Conservation (phyloP, 2,113 vertebrate species). For the Chaenocephalus aceratus region DNA sequence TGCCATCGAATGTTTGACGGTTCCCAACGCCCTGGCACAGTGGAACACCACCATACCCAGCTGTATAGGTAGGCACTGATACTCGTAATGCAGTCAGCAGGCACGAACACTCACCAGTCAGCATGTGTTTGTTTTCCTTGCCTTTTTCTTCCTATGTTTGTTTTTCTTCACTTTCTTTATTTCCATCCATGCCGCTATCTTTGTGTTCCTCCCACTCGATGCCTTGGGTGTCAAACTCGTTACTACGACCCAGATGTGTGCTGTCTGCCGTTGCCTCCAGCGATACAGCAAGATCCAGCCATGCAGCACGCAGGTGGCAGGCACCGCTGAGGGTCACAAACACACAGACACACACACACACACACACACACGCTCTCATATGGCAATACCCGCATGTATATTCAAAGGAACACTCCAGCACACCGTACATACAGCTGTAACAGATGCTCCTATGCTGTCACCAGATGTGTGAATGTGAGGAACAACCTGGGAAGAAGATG, state of each 20-base stretch:
- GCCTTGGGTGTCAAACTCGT: conserved; percentile 37
- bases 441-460: conserved; percentile 66
- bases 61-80: conserved; percentile 87
- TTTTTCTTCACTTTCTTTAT: background rate
- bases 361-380: conserved; percentile 18
- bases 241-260: conserved; percentile 66
- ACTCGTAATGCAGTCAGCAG: background rate
- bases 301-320: conserved; percentile 61
- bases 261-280: conserved; percentile 63
- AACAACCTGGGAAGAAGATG: conserved; percentile 27
- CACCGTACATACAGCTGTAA: conserved; percentile 38
- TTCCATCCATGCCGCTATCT: background rate
- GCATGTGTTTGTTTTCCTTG: background rate
- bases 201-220: conserved; percentile 18
- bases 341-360: conserved; percentile 36
- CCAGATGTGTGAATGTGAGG: conserved; percentile 72
- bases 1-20: conserved; percentile 92
- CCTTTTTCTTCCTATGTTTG: background rate
- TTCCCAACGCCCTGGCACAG: conserved; percentile 94
- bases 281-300: conserved; percentile 49
- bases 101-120: background rate
- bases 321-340: conserved; percentile 57
- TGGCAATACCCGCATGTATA: conserved; percentile 31
- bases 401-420: conserved; percentile 32
- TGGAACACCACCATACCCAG: conserved; percentile 95